These are phyloP conservation scores for Syrphus vitripennis DNA, from an alignment of 2,888 invertebrate genomes.

Conservation along the genomic window DNA sequence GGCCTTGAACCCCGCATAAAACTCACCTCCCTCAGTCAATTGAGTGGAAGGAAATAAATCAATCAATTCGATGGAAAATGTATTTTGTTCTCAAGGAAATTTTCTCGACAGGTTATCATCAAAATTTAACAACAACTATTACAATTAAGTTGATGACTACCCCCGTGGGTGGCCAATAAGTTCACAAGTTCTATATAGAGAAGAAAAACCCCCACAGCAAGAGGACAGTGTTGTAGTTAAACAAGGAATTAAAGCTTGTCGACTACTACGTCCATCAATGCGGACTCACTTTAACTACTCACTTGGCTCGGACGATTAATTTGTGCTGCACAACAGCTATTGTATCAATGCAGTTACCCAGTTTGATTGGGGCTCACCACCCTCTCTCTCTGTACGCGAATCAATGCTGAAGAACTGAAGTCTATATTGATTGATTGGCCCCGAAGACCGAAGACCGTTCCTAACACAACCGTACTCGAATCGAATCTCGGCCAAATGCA, in stretches of 20 bases:
- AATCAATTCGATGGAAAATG: slow-evolving; percentile 42
- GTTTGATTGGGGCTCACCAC: slow-evolving; percentile 79
- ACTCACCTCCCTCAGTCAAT: background rate
- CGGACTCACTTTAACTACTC: slow-evolving; percentile 74
- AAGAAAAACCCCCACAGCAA: background rate
- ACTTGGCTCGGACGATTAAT: slow-evolving; percentile 79
- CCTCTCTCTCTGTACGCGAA: background rate
- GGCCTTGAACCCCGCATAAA: slow-evolving; percentile 16
- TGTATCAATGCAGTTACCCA: slow-evolving; percentile 86
- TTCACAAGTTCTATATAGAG: no score
- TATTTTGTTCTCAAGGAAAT: slow-evolving; percentile 37
- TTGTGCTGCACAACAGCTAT: slow-evolving; percentile 82
- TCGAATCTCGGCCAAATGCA: slow-evolving; percentile 54
- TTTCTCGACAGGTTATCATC: slow-evolving; percentile 26
- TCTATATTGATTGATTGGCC: slow-evolving; percentile 52
- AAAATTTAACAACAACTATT: slow-evolving; percentile 50
- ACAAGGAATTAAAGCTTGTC: background rate
- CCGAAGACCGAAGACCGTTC: background rate
- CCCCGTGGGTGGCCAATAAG: slow-evolving; percentile 22
- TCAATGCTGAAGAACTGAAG: background rate
- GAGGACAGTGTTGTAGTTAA: background rate
- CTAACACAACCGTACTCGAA: slow-evolving; percentile 20
- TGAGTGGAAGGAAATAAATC: slow-evolving; percentile 32
- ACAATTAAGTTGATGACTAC: slow-evolving; percentile 9
- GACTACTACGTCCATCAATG: background rate